phyloP scores from a whole-genome alignment of 2,113 vertebrate genomes.

The Chrysemys picta region DNA sequence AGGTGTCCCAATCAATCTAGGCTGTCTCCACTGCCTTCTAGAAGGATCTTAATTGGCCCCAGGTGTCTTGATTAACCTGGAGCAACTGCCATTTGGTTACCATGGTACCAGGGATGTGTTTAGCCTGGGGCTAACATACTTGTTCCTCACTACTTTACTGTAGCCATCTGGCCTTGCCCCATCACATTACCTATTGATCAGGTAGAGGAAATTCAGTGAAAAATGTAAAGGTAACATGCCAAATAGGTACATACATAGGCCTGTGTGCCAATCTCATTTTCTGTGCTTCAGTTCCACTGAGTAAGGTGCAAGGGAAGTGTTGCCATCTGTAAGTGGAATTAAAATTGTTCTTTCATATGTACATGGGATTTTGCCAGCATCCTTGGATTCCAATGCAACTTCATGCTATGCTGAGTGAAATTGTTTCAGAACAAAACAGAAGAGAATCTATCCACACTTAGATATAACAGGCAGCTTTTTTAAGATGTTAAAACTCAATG shows the following conservation, averaged over 20 bases:
- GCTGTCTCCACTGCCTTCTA: too few species aligned
- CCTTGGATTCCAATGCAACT: neutral
- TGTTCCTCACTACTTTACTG: too few species aligned
- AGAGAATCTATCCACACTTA: neutral
- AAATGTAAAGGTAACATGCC: neutral
- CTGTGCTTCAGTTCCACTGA: neutral
- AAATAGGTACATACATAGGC: neutral
- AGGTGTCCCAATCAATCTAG: too few species aligned
- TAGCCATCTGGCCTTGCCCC: too few species aligned
- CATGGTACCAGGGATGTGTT: too few species aligned
- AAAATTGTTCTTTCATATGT: slow-evolving; percentile 27
- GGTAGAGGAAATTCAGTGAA: neutral
- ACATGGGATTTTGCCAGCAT: neutral
- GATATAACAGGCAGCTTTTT: neutral
- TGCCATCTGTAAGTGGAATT: neutral
- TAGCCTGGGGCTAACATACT: too few species aligned
- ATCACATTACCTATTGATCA: neutral
- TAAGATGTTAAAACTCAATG: neutral
- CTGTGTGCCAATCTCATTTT: neutral
- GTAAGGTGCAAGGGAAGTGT: neutral
- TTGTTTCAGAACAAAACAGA: neutral
- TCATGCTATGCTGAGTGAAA: slow-evolving; percentile 15
- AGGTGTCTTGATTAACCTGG: too few species aligned
- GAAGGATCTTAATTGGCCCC: too few species aligned
- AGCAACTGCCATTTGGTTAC: too few species aligned